Evolutionary conservation across 2,113 vertebrate genomes (phyloP).

Genomic region (Illadopsis cleaveri): DNA sequence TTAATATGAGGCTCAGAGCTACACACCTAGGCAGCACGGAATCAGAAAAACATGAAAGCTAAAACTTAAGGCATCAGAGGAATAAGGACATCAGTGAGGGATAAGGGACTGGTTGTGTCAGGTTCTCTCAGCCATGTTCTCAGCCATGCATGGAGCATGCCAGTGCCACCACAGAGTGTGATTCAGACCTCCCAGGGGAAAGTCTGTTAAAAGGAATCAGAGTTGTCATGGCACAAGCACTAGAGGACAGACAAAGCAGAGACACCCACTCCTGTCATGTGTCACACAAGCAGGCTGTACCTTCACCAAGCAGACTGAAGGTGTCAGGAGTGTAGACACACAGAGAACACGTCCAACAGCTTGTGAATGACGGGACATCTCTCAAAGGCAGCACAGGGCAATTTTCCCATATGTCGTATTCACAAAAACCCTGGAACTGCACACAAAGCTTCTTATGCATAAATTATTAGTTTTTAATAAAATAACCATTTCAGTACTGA

Average conservation of each 20-base stretch:
- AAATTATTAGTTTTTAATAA: neutral
- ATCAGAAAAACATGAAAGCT: no score
- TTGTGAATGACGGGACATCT: neutral
- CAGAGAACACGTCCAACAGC: neutral
- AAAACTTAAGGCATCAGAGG: no score
- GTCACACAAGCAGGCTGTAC: neutral
- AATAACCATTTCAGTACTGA: neutral
- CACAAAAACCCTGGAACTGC: neutral
- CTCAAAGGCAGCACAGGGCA: neutral
- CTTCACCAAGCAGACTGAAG: neutral
- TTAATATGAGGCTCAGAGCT: no score
- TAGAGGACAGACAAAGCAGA: neutral
- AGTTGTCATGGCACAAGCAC: neutral
- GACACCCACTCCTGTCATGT: neutral
- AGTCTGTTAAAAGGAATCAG: neutral
- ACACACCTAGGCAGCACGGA: no score
- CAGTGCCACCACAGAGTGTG: neutral
- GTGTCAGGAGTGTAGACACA: neutral
- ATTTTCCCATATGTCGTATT: neutral
- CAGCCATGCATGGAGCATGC: fast-evolving
- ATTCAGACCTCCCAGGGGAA: neutral
- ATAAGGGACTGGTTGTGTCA: fast-evolving
- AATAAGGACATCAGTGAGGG: neutral
- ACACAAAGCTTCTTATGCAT: neutral
- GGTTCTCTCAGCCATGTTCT: fast-evolving